A percentile compares a stretch with the other conserved stretches of the same genome.
Evolutionary conservation across 2,113 vertebrate species (phyloP).

Genomic region (Butorides virescens): DNA sequence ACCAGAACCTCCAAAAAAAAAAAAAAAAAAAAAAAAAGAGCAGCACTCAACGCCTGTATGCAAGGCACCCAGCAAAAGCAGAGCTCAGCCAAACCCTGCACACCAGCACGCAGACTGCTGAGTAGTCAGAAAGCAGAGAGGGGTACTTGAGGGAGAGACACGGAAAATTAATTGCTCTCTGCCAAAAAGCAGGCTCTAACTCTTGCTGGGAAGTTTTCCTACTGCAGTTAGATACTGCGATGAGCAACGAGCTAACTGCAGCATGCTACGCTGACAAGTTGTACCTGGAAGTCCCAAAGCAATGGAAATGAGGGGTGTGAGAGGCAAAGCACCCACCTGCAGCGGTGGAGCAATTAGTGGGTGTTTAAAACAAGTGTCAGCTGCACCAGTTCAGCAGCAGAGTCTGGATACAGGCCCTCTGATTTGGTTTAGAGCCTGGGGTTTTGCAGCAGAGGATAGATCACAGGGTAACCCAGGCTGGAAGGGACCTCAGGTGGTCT

Average conservation of each 20-base stretch:
- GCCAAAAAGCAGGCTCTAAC: background rate
- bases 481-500: background rate
- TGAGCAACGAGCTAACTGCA: background rate
- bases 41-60: background rate
- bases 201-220: background rate
- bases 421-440: background rate
- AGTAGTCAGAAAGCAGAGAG: conserved; percentile 1
- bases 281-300: background rate
- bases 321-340: background rate
- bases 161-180: background rate
- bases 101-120: background rate
- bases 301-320: background rate
- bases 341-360: background rate
- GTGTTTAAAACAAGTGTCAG: background rate
- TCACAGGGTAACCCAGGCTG: background rate
- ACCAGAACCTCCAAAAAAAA: background rate
- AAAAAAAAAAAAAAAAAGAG: background rate
- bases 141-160: background rate
- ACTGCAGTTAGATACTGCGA: background rate
- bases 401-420: background rate
- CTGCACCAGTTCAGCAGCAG: background rate
- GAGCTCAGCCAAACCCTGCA: background rate
- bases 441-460: background rate
- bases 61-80: background rate
- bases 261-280: background rate